Evolutionary conservation across 2,888 invertebrate species (phyloP).

Genomic region (Julus scandinavius): DNA sequence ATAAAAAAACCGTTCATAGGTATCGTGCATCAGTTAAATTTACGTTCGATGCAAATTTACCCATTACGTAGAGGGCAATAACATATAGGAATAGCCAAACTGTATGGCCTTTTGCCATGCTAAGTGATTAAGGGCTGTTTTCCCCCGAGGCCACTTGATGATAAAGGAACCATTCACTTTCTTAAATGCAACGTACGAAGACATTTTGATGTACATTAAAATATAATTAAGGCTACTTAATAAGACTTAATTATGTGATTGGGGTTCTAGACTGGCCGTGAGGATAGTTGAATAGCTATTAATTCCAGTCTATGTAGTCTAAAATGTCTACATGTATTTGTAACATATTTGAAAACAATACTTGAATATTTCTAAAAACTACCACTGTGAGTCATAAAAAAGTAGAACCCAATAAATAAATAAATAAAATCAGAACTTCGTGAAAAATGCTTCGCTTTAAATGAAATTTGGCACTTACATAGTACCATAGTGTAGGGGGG

Average conservation of each 20-base stretch:
- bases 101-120: background rate
- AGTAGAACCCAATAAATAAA: too few relatives aligned
- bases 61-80: background rate
- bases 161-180: background rate
- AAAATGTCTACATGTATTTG: background rate
- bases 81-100: background rate
- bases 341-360: background rate
- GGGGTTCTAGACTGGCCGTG: background rate
- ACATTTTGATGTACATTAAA: background rate
- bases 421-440: too few relatives aligned
- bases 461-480: too few relatives aligned
- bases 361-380: too few relatives aligned
- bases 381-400: too few relatives aligned
- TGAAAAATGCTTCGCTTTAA: too few relatives aligned
- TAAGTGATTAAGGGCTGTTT: background rate
- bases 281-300: background rate
- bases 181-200: background rate
- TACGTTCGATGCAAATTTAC: background rate
- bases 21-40: too few relatives aligned
- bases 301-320: too few relatives aligned
- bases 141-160: background rate
- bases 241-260: background rate
- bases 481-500: too few relatives aligned
- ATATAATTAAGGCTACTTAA: background rate
- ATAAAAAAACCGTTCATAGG: too few relatives aligned